Percentiles rank a stretch among this genome's conserved stretches.
Conservation (phyloP, 2,113 vertebrate species). For the Myanophis thanlyinensis region DNA sequence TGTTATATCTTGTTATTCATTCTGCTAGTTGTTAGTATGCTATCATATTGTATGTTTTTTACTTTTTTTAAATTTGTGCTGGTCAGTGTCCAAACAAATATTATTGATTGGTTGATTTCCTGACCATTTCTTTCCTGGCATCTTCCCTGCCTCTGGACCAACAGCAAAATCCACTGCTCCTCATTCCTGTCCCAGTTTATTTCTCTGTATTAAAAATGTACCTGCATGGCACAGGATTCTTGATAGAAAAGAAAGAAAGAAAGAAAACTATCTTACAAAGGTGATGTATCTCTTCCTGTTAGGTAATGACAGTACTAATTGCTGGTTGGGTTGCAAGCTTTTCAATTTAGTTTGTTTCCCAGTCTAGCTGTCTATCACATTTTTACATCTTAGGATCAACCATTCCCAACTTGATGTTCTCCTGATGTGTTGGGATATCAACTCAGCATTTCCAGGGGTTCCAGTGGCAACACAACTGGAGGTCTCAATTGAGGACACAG, state of each 20-base stretch:
- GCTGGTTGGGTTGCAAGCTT: neutral
- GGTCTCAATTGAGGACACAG: neutral
- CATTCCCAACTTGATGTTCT: neutral
- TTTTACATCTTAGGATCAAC: neutral
- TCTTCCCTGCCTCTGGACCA: neutral
- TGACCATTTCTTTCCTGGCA: neutral
- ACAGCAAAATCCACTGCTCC: neutral
- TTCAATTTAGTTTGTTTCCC: neutral
- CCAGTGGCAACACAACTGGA: neutral
- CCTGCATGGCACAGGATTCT: neutral
- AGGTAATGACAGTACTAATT: neutral
- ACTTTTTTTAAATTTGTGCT: too few species aligned
- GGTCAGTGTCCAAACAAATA: too few species aligned
- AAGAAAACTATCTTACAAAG: neutral
- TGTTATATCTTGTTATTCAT: too few species aligned
- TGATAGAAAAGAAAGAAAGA: neutral
- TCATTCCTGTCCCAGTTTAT: neutral
- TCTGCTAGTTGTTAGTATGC: too few species aligned
- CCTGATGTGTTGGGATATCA: neutral
- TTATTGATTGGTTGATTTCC: neutral
- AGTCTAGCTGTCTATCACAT: too few species aligned
- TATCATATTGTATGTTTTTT: too few species aligned
- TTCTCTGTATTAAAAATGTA: fast-evolving
- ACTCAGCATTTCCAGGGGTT: neutral
- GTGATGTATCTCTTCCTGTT: neutral